These are phyloP conservation scores for Blennius ocellaris DNA, from an alignment of 2,113 vertebrate species.

Conservation along the genomic window DNA sequence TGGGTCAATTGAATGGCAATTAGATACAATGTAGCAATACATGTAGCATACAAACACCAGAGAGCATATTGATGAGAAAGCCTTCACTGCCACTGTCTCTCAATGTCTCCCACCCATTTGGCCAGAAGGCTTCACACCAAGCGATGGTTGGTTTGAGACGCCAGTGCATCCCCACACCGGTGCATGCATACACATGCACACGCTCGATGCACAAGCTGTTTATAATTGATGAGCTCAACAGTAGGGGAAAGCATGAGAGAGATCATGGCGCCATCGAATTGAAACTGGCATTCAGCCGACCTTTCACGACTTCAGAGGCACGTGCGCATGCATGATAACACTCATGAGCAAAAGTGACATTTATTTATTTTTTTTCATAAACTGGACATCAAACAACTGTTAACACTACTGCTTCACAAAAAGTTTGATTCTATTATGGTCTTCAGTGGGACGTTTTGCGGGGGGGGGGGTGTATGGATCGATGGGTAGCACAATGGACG, in stretches of 20 bases:
- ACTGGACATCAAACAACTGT: no score
- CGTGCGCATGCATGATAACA: no score
- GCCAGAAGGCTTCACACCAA: conserved; percentile 21
- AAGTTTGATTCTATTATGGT: no score
- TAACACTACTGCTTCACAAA: no score
- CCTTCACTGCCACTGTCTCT: conserved; percentile 7
- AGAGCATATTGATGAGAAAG: conserved; percentile 25
- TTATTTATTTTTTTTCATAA: no score
- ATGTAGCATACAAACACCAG: background rate
- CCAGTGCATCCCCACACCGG: conserved; percentile 9
- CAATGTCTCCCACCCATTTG: conserved; percentile 13
- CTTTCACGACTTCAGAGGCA: no score
- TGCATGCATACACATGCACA: conserved; percentile 9
- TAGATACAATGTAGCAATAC: conserved; percentile 28
- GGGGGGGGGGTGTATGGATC: no score
- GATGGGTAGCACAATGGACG: no score
- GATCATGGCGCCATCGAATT: conserved; percentile 37
- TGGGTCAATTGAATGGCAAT: conserved; percentile 40
- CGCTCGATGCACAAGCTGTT: conserved; percentile 37
- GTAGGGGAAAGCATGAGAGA: conserved; percentile 54
- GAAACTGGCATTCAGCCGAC: conserved; percentile 54
- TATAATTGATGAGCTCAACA: conserved; percentile 78
- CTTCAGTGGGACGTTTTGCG: no score
- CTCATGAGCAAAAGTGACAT: no score
- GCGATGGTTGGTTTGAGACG: conserved; percentile 23